Evolutionary conservation across 2,888 invertebrate genomes (phyloP), one percentile per base, ranked within the genome.

Genomic region (Aethes cnicana): DNA sequence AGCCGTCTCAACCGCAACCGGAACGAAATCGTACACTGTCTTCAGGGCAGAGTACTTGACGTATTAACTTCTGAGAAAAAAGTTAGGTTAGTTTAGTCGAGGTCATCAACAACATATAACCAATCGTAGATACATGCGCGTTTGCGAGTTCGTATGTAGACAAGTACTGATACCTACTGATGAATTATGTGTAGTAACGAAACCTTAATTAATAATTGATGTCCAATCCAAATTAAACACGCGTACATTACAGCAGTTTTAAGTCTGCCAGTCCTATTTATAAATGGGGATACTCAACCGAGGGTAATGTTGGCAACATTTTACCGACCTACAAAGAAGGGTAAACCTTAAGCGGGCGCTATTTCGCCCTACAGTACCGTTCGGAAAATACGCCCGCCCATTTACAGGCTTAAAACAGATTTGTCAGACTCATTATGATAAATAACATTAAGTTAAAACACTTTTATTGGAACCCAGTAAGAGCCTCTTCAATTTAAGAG

Each of bases 341-440:
- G 61, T 58, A 49, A 63, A 59, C 52, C n/a, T 58, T 59, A 64
- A 63, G 47, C 42, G 50, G 47, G 62, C 58, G 59, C 57, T 56
- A 64, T 62, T 61, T 49, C 50, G 41, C 63, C 59, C 57, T 53
- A 16, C 62, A 68, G 68, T 53, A 52, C 63, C 59, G 56, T 54
- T 30, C 61, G 70, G 69, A 70, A 67, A 70, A 68, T 62, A 62
- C 60, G 58, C 63, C 64, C 56, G 62, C 54, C 55, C 59, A 61
- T 62, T 63, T 64, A 61, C 56, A 56, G 58, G 54, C 56, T 59
- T 52, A 46, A 52, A 52, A 46, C 37, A 52, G 52, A 52, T 52
- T 52, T 52, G 46, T 52, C 52, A 46, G 46, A 36, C 46, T 39
- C 52, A 39, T 52, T 46, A 52, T 46, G 46, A 52, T 52, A 52